These are phyloP conservation scores for Chiloscyllium plagiosum DNA, from an alignment of 2,113 vertebrate species.

Conservation along the genomic window DNA sequence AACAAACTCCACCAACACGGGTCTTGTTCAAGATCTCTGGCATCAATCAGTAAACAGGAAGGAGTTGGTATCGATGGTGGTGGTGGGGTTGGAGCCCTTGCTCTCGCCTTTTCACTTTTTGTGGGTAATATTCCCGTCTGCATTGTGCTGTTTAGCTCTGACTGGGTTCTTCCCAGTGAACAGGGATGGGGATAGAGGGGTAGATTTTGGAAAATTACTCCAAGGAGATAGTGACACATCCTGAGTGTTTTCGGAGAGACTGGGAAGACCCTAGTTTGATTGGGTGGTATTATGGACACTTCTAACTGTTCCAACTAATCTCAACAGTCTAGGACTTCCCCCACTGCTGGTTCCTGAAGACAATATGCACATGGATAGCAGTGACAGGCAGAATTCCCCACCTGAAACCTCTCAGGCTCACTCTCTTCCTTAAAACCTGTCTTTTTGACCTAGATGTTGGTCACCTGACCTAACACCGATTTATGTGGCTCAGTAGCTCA, in stretches of 20 bases:
- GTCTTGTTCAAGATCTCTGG: neutral
- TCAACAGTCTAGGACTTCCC: neutral
- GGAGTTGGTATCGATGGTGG: no score
- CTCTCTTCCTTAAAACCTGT: neutral
- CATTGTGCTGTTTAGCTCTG: neutral
- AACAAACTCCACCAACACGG: neutral
- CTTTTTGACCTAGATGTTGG: neutral
- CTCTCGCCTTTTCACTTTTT: neutral
- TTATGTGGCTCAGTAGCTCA: neutral
- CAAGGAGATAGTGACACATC: neutral
- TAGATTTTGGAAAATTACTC: neutral
- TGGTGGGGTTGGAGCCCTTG: no score
- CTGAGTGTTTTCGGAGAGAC: neutral
- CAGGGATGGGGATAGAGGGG: no score
- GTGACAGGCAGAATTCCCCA: neutral
- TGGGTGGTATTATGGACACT: neutral
- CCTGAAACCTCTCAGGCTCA: neutral
- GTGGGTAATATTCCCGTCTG: neutral
- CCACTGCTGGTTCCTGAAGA: neutral
- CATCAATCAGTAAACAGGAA: neutral
- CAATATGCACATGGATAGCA: neutral
- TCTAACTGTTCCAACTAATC: neutral
- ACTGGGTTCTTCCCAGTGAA: neutral
- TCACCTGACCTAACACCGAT: neutral
- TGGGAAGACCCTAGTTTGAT: neutral